Conservation (phyloP, 2,113 vertebrate genomes). For the Cariama cristata region DNA sequence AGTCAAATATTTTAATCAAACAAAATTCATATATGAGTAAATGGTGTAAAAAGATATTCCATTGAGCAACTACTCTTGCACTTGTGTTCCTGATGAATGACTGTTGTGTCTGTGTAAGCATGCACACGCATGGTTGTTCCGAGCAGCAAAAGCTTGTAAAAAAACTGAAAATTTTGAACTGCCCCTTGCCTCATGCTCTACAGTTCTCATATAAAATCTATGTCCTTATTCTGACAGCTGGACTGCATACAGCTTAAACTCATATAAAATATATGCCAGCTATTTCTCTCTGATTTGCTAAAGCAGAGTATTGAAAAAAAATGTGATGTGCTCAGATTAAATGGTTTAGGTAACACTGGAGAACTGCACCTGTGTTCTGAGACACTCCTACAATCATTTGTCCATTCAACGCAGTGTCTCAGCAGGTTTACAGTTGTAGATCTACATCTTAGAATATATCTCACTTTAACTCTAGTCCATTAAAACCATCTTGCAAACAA, state of each 20-base stretch:
- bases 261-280: constrained; percentile 78
- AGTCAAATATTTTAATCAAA: constrained; percentile 71
- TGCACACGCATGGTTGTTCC: not conserved
- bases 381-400: constrained; percentile 63
- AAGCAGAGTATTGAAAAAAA: constrained; percentile 61
- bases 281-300: constrained; percentile 73
- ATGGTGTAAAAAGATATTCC: constrained; percentile 41
- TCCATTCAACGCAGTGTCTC: constrained; percentile 52
- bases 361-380: constrained; percentile 58
- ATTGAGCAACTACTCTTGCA: constrained; percentile 29
- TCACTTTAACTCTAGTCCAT: constrained; percentile 72
- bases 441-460: constrained; percentile 54
- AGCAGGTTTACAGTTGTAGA: constrained; percentile 48
- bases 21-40: constrained; percentile 67
- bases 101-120: not conserved
- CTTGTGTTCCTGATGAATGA: constrained; percentile 48
- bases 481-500: constrained; percentile 79
- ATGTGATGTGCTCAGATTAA: constrained; percentile 74
- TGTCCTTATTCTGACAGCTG: constrained; percentile 67
- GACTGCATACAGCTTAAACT: constrained; percentile 74
- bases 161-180: constrained; percentile 76
- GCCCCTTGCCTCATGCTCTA: constrained; percentile 74
- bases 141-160: constrained; percentile 55
- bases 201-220: constrained; percentile 73
- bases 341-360: constrained; percentile 71